Percentiles rank a stretch among this genome's conserved stretches.
These are phyloP conservation scores for Platycercus adscitus DNA, from an alignment of 2,113 vertebrate genomes.

Conservation along the genomic window DNA sequence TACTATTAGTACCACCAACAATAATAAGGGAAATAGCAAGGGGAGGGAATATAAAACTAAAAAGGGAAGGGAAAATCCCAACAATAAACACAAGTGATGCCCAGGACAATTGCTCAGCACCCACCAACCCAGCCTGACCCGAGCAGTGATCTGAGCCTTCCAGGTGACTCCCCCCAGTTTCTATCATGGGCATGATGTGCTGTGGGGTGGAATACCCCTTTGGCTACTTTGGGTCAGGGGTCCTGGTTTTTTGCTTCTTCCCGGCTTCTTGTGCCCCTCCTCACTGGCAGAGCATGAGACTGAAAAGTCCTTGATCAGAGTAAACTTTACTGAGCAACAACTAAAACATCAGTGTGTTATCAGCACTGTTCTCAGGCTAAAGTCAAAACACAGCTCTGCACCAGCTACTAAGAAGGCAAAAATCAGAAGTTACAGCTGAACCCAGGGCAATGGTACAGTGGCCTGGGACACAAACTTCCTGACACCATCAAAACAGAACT, in stretches of 20 bases:
- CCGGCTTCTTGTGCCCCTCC: background rate
- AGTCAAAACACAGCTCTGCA: background rate
- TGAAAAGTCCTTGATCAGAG: background rate
- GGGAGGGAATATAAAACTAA: background rate
- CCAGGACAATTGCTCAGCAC: background rate
- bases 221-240: background rate
- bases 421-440: background rate
- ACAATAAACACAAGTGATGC: background rate
- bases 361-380: background rate
- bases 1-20: background rate
- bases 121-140: background rate
- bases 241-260: background rate
- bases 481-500: fast-evolving
- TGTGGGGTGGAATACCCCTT: background rate
- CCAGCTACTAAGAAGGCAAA: background rate
- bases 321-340: background rate
- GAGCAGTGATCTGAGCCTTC: background rate
- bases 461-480: background rate
- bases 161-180: background rate
- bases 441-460: fast-evolving
- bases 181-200: background rate
- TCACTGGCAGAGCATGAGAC: background rate
- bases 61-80: background rate
- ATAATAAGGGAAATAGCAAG: background rate
- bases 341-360: background rate